Percentiles rank a stretch among this genome's conserved stretches.
Evolutionary conservation across 2,888 invertebrate genomes (phyloP).

Genomic region (Salpingus planirostris): DNA sequence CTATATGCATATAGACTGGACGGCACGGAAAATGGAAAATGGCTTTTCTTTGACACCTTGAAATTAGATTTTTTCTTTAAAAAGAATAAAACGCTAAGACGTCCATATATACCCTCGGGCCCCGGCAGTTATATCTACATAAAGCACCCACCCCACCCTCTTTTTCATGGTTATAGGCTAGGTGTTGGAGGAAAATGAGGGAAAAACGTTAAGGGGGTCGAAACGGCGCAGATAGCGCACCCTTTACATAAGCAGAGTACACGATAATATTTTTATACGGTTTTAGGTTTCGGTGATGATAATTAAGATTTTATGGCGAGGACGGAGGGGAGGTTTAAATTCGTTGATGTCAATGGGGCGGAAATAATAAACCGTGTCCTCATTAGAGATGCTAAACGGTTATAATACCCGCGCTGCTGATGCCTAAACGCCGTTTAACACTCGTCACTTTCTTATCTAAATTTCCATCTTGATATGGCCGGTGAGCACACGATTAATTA

Average conservation of each 20-base stretch:
- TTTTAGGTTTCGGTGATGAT: too few species aligned
- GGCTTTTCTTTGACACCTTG: slow-evolving; percentile 46
- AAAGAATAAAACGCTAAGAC: slow-evolving; percentile 39
- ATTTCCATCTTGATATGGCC: slow-evolving; percentile 23
- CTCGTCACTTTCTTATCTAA: slow-evolving; percentile 33
- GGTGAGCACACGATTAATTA: slow-evolving; percentile 5
- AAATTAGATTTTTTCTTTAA: slow-evolving; percentile 44
- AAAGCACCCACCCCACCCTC: too few species aligned
- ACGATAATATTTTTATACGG: too few species aligned
- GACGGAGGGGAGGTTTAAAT: neutral
- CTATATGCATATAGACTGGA: slow-evolving; percentile 38
- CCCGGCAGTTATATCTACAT: slow-evolving; percentile 37
- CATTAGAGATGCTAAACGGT: slow-evolving; percentile 36
- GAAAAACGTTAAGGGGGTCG: too few species aligned
- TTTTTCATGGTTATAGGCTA: too few species aligned
- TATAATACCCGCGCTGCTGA: slow-evolving; percentile 21
- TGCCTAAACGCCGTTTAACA: slow-evolving; percentile 36
- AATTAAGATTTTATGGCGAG: neutral
- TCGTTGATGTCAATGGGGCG: too few species aligned
- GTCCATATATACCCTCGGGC: slow-evolving; percentile 36
- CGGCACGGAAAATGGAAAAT: slow-evolving; percentile 42
- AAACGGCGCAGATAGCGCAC: too few species aligned
- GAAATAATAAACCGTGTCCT: too few species aligned
- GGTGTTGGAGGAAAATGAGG: too few species aligned
- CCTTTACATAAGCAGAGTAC: too few species aligned